Base-by-base conservation (phyloP, 2,113 vertebrate genomes). In the Arenaria interpres region DNA sequence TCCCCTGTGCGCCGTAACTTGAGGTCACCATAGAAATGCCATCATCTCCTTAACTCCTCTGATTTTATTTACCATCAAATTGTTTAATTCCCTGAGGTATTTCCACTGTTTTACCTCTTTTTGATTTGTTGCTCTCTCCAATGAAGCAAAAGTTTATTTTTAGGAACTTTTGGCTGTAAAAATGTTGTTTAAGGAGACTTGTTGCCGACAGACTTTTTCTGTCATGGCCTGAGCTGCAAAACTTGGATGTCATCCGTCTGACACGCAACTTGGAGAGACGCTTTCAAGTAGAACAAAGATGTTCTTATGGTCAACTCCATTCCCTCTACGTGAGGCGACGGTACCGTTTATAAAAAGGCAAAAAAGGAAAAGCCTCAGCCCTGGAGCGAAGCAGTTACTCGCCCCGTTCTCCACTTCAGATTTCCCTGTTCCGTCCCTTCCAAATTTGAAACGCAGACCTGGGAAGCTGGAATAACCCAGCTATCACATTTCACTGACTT, bases 291-390 rank as follows among this genome's bases (percentile, higher is more conserved):
- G 46, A 64, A 60, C 28, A 71, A 71, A 73, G n/a, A 50, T 39
- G 27, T 48, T 91, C 28, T 25, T 28, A 9, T 4, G 50, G 39
- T 37, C 48, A 76, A 0, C 20, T 28, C 27, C 8, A 8, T 43
- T 48, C 59, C n/a, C 50, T 32, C 19, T 5, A 3, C 0, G 1
- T 28, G 56, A 33, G 16, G 3, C 23, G 35, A 32, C 10, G 19
- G 11, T 10, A 18, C 51, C 78, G 69, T 37, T 72, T n/a, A 22
- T 7, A 51, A 23, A 46, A 45, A 22, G 39, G 14, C 13, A 54
- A 60, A 66, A 60, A 62, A 67, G 30, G 6, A 72, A 45, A 63
- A 56, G 18, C 41, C 50, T 79, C 66, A 59, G 5, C 5, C 16
- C 59, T n/a, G 53, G 4, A 37, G 50, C 18, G 51, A 35, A 74